Evolutionary conservation across 1,140 invertebrate genomes (phyloP).

Genomic region (Dufourea novaeangliae): DNA sequence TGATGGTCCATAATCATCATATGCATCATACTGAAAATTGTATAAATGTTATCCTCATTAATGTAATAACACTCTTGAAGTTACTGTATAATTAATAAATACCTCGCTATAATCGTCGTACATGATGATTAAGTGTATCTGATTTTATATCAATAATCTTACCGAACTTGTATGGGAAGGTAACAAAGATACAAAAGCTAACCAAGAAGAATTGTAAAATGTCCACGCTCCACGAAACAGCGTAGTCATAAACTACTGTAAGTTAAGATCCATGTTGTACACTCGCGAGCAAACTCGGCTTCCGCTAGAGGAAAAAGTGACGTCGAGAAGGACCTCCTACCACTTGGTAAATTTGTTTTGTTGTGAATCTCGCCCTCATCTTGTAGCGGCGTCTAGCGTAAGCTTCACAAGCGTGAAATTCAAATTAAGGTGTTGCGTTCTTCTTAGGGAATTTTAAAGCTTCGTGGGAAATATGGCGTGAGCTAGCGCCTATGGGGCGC

Average conservation of each 20-base stretch:
- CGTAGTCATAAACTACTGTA: background rate
- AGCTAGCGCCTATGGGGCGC: too few relatives aligned
- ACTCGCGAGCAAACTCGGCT: too few relatives aligned
- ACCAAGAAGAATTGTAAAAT: background rate
- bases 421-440: too few relatives aligned
- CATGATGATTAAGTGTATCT: slow-evolving; percentile 31
- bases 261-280: background rate
- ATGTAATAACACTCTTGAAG: background rate
- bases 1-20: slow-evolving; percentile 72
- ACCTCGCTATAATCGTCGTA: slow-evolving; percentile 63
- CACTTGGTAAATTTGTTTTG: too few relatives aligned
- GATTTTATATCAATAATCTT: background rate
- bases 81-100: background rate
- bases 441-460: too few relatives aligned
- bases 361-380: too few relatives aligned
- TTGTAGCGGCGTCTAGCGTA: too few relatives aligned
- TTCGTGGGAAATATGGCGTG: too few relatives aligned
- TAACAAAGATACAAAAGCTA: background rate
- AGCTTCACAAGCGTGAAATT: too few relatives aligned
- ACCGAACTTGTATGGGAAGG: background rate
- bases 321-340: too few relatives aligned
- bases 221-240: background rate
- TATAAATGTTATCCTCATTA: background rate
- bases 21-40: slow-evolving; percentile 72
- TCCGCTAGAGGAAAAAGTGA: too few relatives aligned